Evolutionary conservation across 2,797 vertebrate genomes (phyloP).

Genomic region (Vipera ursinii): DNA sequence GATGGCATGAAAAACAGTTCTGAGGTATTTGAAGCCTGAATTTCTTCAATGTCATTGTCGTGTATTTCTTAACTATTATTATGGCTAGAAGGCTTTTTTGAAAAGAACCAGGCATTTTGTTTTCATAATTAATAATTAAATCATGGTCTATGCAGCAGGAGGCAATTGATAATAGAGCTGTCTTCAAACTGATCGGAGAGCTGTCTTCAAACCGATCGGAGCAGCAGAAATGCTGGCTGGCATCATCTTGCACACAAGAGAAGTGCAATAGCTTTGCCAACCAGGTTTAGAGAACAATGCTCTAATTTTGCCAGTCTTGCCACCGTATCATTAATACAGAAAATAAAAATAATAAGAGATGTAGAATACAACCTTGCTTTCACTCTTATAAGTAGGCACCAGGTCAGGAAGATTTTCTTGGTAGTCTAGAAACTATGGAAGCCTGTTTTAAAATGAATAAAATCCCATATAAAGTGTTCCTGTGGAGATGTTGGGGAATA

Average conservation of each 20-base stretch:
- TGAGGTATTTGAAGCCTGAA: not conserved
- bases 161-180: not conserved
- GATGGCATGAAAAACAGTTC: too few relatives aligned
- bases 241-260: not conserved
- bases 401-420: not conserved
- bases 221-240: not conserved
- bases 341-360: not conserved
- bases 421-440: not conserved
- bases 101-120: not conserved
- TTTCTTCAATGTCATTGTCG: not conserved
- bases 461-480: not conserved
- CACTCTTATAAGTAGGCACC: not conserved
- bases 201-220: not conserved
- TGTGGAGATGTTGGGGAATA: not conserved
- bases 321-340: not conserved
- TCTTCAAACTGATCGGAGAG: not conserved
- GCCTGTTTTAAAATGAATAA: not conserved
- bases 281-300: not conserved
- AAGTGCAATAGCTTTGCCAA: not conserved
- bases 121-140: not conserved
- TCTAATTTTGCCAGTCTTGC: not conserved
- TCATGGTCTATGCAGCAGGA: not conserved
- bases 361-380: not conserved
- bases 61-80: not conserved
- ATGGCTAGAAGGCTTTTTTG: not conserved